Percentiles rank a stretch among this genome's conserved stretches.
These are phyloP conservation scores for Dasypolia templi DNA, from an alignment of 2,888 invertebrate species.

Conservation along the genomic window DNA sequence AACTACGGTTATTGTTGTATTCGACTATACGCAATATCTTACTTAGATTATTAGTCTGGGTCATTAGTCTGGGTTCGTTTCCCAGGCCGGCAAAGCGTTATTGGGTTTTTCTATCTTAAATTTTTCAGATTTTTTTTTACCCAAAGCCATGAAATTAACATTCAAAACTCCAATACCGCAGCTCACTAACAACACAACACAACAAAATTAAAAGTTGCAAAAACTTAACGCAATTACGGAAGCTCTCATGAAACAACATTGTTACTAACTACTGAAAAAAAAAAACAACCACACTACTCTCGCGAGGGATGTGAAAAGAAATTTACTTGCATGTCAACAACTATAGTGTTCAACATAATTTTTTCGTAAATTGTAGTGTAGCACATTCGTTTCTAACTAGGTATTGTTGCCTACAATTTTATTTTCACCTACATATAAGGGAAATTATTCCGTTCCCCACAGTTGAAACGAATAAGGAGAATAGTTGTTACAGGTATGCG, in stretches of 20 bases:
- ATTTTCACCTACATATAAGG: constrained; percentile 39
- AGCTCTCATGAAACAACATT: constrained; percentile 21
- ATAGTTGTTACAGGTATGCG: constrained; percentile 62
- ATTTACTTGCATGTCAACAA: constrained; percentile 59
- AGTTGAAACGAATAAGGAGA: constrained; percentile 58
- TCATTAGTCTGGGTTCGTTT: too few species aligned
- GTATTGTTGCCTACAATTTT: constrained; percentile 61
- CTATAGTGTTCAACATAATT: constrained; percentile 61
- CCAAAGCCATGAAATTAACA: neutral
- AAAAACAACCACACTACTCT: constrained; percentile 14
- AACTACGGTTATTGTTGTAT: neutral
- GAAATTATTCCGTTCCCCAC: constrained; percentile 50
- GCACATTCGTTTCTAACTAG: constrained; percentile 50
- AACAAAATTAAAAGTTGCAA: constrained; percentile 20
- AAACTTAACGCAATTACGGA: constrained; percentile 32
- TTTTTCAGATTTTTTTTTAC: too few species aligned
- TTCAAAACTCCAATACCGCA: neutral
- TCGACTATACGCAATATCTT: neutral
- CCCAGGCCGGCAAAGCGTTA: too few species aligned
- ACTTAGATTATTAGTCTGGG: neutral
- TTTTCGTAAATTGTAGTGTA: constrained; percentile 58
- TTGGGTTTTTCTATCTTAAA: too few species aligned
- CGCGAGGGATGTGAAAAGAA: constrained; percentile 49
- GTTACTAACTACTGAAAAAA: constrained; percentile 13
- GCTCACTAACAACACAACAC: neutral